phyloP scores from a whole-genome alignment of 2,888 invertebrate genomes.

The Leptogaster cylindrica region DNA sequence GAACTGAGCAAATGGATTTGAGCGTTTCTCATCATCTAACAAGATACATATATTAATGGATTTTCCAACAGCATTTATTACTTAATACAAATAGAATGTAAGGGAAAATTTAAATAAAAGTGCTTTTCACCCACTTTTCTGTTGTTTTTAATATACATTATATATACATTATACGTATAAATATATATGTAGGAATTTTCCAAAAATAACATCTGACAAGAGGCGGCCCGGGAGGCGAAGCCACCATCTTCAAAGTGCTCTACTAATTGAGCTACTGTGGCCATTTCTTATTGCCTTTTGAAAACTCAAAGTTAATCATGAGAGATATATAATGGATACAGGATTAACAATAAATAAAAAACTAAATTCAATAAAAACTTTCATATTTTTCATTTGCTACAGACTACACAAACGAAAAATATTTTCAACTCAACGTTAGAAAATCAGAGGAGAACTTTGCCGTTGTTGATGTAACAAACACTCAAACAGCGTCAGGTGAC shows the following conservation, averaged over 20 bases:
- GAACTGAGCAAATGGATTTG: slow-evolving; percentile 3
- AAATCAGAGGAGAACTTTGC: slow-evolving; percentile 7
- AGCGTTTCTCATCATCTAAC: background rate
- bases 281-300: background rate
- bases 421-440: slow-evolving; percentile 19
- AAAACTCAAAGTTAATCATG: too few species aligned
- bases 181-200: too few species aligned
- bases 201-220: too few species aligned
- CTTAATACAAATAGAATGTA: slow-evolving; percentile 5
- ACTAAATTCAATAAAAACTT: slow-evolving; percentile 33
- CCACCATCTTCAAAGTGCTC: too few species aligned
- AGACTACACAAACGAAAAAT: slow-evolving; percentile 15
- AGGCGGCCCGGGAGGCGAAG: too few species aligned
- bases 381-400: slow-evolving; percentile 19
- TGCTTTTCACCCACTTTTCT: slow-evolving; percentile 1
- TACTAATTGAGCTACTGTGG: too few species aligned
- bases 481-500: slow-evolving; percentile 28
- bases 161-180: too few species aligned
- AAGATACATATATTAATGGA: slow-evolving; percentile 22
- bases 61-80: slow-evolving; percentile 29
- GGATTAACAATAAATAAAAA: too few species aligned
- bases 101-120: slow-evolving; percentile 18
- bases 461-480: slow-evolving; percentile 26
- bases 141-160: background rate
- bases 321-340: too few species aligned